Conservation (phyloP, 2,113 vertebrate genomes). For the Alouatta palliata region DNA sequence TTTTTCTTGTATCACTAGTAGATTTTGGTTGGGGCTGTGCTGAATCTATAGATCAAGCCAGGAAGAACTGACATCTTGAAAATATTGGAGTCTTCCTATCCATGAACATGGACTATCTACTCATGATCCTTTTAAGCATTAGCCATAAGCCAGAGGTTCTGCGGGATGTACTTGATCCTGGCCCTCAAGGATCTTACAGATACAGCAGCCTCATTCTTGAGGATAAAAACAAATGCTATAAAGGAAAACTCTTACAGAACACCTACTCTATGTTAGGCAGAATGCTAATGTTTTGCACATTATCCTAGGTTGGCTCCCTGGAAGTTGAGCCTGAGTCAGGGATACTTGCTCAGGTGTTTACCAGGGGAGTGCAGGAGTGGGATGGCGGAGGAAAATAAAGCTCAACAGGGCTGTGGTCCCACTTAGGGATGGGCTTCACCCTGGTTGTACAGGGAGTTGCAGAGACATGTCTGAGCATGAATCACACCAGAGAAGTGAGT, state of each 20-base stretch:
- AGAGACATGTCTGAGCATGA: neutral
- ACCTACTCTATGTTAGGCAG: fast-evolving
- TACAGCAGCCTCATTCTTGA: neutral
- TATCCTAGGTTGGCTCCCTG: fast-evolving
- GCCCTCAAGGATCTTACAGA: neutral
- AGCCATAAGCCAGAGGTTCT: neutral
- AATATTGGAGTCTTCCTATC: neutral
- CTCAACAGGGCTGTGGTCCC: neutral
- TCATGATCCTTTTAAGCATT: neutral
- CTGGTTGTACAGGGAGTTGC: neutral
- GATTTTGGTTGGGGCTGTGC: too few relatives aligned
- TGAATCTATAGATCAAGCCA: neutral
- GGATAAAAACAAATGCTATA: neutral
- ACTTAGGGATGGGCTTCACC: neutral
- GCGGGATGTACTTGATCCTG: neutral
- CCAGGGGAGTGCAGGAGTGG: neutral
- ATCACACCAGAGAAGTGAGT: neutral
- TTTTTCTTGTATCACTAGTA: neutral
- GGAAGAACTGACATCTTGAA: neutral
- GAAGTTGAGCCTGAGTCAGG: neutral
- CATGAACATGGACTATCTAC: neutral
- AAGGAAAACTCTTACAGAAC: neutral
- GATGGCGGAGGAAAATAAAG: neutral
- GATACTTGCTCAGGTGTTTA: neutral
- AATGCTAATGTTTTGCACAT: fast-evolving